A percentile compares a stretch with the other conserved stretches of the same genome.
phyloP scores from a whole-genome alignment of 92 coral and sea anemone species.

The Hydrozoanthus gracilis region DNA sequence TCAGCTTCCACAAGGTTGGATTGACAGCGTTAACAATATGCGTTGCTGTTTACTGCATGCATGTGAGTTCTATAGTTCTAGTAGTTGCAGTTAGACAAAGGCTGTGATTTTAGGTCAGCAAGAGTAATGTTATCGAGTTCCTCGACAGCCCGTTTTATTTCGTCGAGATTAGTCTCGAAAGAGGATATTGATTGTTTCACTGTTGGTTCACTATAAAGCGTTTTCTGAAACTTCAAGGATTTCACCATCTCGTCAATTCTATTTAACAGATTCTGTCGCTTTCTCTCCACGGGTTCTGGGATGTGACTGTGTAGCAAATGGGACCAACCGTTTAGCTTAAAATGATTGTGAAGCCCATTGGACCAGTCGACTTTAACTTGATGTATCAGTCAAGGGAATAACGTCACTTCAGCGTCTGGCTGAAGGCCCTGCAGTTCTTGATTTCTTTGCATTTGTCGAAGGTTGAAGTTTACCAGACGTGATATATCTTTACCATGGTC shows the following conservation, averaged over 20 bases:
- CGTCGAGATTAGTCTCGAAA: no score
- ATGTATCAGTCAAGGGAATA: slow-evolving; percentile 49
- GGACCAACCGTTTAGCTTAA: background rate
- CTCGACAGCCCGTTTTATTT: no score
- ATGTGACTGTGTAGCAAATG: slow-evolving; percentile 10
- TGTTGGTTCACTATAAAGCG: no score
- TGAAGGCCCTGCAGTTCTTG: background rate
- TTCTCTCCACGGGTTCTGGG: background rate
- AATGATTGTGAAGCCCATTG: background rate
- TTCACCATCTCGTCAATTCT: no score
- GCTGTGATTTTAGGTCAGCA: no score
- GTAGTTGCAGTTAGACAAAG: background rate
- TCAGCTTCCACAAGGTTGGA: no score
- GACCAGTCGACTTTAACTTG: background rate
- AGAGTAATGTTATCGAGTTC: no score
- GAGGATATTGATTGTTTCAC: no score
- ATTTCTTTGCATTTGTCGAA: slow-evolving; percentile 11
- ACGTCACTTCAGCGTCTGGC: background rate
- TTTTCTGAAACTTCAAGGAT: no score
- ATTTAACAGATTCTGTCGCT: background rate
- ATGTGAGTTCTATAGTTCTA: no score
- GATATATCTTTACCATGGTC: background rate
- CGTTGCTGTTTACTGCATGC: no score
- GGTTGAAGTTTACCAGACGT: background rate
- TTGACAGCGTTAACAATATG: no score